Conservation (phyloP, 23 tunicate genomes). For the Pegea sp. region DNA sequence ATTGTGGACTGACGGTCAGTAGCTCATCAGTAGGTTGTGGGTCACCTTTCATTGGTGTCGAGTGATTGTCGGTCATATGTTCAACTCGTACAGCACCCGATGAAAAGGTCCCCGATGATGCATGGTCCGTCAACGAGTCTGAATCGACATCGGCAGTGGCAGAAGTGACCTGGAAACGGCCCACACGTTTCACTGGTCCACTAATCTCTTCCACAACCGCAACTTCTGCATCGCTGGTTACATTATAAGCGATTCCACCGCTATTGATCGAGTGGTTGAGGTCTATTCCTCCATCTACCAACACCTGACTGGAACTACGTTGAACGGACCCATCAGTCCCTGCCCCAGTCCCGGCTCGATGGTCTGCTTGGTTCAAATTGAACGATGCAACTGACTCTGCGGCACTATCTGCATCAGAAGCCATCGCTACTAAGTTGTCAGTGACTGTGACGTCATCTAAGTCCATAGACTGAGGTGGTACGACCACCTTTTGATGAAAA, state of each 20-base stretch:
- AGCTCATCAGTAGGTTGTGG: too few species aligned
- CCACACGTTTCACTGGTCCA: not conserved
- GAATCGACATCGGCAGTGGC: not conserved
- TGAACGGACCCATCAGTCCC: too few species aligned
- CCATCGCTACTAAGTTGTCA: not conserved
- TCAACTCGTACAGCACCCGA: not conserved
- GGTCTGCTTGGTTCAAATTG: not conserved
- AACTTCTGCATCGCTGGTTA: not conserved
- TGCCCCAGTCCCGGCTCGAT: too few species aligned
- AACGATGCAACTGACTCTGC: not conserved
- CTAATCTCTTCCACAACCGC: too few species aligned
- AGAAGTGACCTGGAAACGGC: not conserved
- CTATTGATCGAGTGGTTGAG: not conserved
- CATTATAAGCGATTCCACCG: not conserved
- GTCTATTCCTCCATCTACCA: too few species aligned
- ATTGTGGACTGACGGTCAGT: not conserved
- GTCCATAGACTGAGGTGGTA: not conserved
- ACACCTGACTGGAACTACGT: not conserved
- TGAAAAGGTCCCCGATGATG: not conserved
- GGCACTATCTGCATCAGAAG: not conserved
- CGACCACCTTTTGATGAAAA: not conserved
- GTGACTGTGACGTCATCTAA: constrained; percentile 1
- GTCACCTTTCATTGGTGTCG: not conserved
- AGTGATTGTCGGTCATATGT: too few species aligned
- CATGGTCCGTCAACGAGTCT: not conserved